These are phyloP conservation scores for Chitala chitala DNA, from an alignment of 2,113 vertebrate genomes.

Conservation along the genomic window DNA sequence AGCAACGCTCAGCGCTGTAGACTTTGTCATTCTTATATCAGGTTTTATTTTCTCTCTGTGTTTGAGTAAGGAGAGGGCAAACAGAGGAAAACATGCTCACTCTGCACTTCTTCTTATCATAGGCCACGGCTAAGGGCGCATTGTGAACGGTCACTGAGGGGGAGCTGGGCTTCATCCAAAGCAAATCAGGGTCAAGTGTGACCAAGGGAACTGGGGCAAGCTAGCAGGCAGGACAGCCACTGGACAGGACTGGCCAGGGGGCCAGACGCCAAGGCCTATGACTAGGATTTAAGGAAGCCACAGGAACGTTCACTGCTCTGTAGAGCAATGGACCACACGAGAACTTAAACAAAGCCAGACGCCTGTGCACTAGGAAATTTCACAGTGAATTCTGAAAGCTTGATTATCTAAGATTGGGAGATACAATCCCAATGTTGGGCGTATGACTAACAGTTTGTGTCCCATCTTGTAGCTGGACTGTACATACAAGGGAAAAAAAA, in stretches of 20 bases:
- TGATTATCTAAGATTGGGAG: not conserved
- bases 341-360: not conserved
- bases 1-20: constrained; percentile 46
- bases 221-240: not conserved
- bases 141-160: not conserved
- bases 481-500: not conserved
- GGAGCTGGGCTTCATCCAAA: not conserved
- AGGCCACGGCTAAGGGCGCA: constrained; percentile 42
- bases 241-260: not conserved
- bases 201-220: not conserved
- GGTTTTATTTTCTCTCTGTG: constrained; percentile 43
- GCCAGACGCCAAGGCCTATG: not conserved
- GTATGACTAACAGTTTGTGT: not conserved
- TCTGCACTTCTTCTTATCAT: constrained; percentile 47
- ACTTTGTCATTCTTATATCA: constrained; percentile 56
- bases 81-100: constrained; percentile 50
- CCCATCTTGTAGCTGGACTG: not conserved
- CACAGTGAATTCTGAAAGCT: not conserved
- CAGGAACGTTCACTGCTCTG: not conserved
- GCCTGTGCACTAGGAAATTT: not conserved
- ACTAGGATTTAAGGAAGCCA: not conserved
- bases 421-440: not conserved
- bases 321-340: not conserved
- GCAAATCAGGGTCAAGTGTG: not conserved
- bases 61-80: constrained; percentile 61